Evolutionary conservation across 1,140 invertebrate genomes (phyloP).

Genomic region (Anoplolepis gracilipes): DNA sequence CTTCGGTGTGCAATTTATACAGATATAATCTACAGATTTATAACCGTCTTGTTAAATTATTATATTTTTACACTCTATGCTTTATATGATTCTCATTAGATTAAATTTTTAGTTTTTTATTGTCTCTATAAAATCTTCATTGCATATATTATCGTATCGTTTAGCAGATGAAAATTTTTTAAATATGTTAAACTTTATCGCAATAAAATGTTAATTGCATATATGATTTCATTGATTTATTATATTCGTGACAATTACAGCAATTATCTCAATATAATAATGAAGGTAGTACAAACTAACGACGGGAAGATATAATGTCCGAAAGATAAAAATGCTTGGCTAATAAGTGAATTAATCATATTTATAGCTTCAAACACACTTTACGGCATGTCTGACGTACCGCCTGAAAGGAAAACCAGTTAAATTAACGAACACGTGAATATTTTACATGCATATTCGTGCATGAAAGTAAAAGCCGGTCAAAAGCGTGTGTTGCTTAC

Average conservation of each 20-base stretch:
- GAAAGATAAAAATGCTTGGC: neutral
- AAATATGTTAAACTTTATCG: neutral
- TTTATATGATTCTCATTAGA: neutral
- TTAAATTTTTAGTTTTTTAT: neutral
- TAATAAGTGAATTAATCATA: neutral
- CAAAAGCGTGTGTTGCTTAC: conserved; percentile 29
- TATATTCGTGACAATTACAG: neutral
- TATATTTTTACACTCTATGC: neutral
- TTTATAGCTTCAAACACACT: neutral
- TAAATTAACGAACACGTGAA: conserved; percentile 35
- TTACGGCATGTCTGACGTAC: neutral
- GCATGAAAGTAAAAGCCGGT: conserved; percentile 43
- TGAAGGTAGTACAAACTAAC: neutral
- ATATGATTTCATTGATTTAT: neutral
- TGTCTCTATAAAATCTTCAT: neutral
- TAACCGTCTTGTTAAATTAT: conserved; percentile 10
- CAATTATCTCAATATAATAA: neutral
- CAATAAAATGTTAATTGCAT: neutral
- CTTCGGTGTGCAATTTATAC: too few relatives aligned
- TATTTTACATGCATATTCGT: conserved; percentile 15
- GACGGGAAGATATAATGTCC: neutral
- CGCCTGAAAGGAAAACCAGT: neutral
- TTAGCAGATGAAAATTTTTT: neutral
- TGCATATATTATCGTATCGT: neutral
- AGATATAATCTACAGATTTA: neutral